A percentile compares a stretch with the other conserved stretches of the same genome.
phyloP scores from a whole-genome alignment of 2,797 vertebrate species.

The Danionella dracula region DNA sequence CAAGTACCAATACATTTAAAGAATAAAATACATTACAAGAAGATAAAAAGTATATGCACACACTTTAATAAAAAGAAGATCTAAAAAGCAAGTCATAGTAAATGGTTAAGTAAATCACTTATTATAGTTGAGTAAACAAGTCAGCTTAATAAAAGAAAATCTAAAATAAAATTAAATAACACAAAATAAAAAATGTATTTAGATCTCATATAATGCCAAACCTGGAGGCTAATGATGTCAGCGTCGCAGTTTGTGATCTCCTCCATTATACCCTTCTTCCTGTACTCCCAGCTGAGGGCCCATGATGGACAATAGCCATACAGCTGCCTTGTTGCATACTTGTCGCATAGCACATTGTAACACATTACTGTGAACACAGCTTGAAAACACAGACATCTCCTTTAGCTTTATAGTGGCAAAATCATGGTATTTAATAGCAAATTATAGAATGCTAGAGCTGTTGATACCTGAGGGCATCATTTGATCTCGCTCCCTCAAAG shows the following conservation, averaged over 20 bases:
- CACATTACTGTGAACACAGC: conserved; percentile 97
- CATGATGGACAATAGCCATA: conserved; percentile 98
- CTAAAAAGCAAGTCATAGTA: too few species aligned
- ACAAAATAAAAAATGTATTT: too few species aligned
- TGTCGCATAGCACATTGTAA: conserved; percentile 97
- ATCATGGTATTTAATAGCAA: not conserved
- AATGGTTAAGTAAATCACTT: too few species aligned
- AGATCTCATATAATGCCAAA: too few species aligned
- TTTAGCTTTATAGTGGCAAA: not conserved
- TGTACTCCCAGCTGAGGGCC: conserved; percentile 97
- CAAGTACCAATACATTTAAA: too few species aligned
- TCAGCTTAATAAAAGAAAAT: too few species aligned
- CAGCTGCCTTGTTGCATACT: conserved; percentile 96
- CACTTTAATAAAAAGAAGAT: too few species aligned
- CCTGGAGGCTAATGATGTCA: conserved; percentile 98
- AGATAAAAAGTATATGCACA: too few species aligned
- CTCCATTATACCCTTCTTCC: conserved; percentile 99
- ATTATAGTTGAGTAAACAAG: too few species aligned
- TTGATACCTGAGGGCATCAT: conserved; percentile 85
- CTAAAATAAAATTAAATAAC: too few species aligned
- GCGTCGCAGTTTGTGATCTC: conserved; percentile 94
- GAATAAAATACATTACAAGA: too few species aligned
- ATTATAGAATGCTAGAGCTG: too few species aligned
- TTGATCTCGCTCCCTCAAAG: conserved; percentile 94
- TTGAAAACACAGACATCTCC: conserved; percentile 40